Evolutionary conservation across 2,113 vertebrate species (phyloP), one percentile per base, ranked within the genome.

Genomic region (Nyctereutes procyonoides): DNA sequence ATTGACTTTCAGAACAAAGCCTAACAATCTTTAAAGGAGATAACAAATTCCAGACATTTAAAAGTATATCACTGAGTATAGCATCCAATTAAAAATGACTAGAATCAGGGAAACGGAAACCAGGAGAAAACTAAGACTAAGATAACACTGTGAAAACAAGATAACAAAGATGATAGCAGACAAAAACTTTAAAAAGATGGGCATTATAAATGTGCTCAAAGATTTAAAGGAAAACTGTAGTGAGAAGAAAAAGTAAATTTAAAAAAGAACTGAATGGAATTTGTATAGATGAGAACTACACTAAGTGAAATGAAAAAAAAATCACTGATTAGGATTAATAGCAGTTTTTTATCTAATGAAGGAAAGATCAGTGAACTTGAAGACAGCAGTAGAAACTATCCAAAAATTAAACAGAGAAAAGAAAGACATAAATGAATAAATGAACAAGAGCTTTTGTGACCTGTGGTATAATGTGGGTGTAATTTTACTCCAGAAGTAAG

Each of bases 221-320:
- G 14, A 58, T 48, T 84, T 92, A 93, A 93, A 93, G 32, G 56
- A 84, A 84, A 93, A 84, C 32, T 86, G 5, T 79, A 77, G 48
- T 87, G 71, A 86, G 69, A 86, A 86, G 48, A 67, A 56, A 82
- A 92, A 77, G 24, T 58, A 73, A 84, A 43, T 76, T 60, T 48
- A 28, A 16, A 85, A 86, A 73, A 58, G 24, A 76, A 63, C 17
- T 32, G 15, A 63, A 16, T 77, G 30, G 7, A 51, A 58, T 88
- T 60, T 88, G 38, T 69, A 81, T 43, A 60, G 38, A 62, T 73
- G 55, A 63, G 67, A 87, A 88, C n/a, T 82, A 43, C 1, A 88
- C 13, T 67, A 88, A 69, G 8, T 80, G n/a, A 93, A 85, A 74
- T 63, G n/a, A 85, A 87, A 69, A 43, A 48, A 48, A 87, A 69